A percentile compares a stretch with the other conserved stretches of the same genome.
These are phyloP conservation scores for Aramus guarauna DNA, from an alignment of 2,113 vertebrate genomes.

Conservation along the genomic window DNA sequence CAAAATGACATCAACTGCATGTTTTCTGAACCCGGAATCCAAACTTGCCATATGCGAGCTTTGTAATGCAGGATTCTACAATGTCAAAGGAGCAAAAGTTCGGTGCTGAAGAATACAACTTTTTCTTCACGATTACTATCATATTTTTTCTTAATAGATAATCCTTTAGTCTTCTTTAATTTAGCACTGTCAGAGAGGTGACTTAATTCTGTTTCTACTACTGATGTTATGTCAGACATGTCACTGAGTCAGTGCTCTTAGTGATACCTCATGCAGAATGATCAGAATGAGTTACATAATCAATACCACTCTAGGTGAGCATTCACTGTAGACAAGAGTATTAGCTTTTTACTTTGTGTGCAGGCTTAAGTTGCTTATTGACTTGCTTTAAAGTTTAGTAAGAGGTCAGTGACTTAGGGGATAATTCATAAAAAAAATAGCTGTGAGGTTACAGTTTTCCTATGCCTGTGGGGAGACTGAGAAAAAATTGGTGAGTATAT, in stretches of 20 bases:
- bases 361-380: background rate
- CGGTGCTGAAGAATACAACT: background rate
- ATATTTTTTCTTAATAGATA: background rate
- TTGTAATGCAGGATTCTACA: background rate
- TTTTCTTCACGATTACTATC: background rate
- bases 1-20: background rate
- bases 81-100: background rate
- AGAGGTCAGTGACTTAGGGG: background rate
- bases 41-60: background rate
- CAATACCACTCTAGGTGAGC: background rate
- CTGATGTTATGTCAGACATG: background rate
- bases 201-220: background rate
- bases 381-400: background rate
- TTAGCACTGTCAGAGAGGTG: background rate
- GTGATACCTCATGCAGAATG: background rate
- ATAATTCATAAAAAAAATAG: background rate
- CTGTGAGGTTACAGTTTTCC: background rate
- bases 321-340: background rate
- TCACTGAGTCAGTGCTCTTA: background rate
- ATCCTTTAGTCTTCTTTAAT: background rate
- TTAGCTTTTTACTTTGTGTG: background rate
- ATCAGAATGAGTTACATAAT: background rate
- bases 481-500: background rate
- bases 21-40: background rate
- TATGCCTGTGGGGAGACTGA: background rate